Evolutionary conservation across 2,888 invertebrate genomes (phyloP), one percentile per base, ranked within the genome.

Genomic region (Lacanobia wlatinum): DNA sequence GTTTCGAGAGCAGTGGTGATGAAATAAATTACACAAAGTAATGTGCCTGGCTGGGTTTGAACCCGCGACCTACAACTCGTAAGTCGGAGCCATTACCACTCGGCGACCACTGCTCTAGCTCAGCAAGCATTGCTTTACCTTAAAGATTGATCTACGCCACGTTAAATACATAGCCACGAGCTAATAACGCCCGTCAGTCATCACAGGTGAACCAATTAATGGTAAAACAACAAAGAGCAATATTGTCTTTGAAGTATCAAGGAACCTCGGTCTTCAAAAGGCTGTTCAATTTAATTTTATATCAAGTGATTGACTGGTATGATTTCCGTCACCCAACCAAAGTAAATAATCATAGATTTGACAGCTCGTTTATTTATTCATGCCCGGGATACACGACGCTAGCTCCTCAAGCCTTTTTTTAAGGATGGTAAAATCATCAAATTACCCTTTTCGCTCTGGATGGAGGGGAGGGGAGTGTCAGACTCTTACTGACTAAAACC

Each of bases 321-420:
- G 23, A 50, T 59, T 40, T 40, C 6, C 7, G 23, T 1, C 14
- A 46, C 6, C 16, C 34, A 50, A 71, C n/a, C 55, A 56, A 18
- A 58, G 23, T 1, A 56, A 21, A 7, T 34, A 21, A 28, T 14
- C 46, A 34, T 50, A 46, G 2, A 56, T 50, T 56, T 23, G 34
- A 34, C 50, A 38, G 64, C 18, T 34, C 40, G 21, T 38, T 43
- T 34, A 73, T n/a, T 50, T 62, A 61, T 53, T 14, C 5, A 43
- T 43, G 0, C 14, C 14, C 14, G 14, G 43, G 4, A 43, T 43
- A 43, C 14, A 14, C 14, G 43, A 43, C 5, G 5, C 14, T 43
- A 43, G 43, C 14, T 43, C 9, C 40, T 40, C 9, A 9, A 9
- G 4, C 34, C 2, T 34, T 34, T 34, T 5, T 34, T 34, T 34